phyloP scores from a whole-genome alignment of 2,888 invertebrate genomes.

The Athrips mouffetella region DNA sequence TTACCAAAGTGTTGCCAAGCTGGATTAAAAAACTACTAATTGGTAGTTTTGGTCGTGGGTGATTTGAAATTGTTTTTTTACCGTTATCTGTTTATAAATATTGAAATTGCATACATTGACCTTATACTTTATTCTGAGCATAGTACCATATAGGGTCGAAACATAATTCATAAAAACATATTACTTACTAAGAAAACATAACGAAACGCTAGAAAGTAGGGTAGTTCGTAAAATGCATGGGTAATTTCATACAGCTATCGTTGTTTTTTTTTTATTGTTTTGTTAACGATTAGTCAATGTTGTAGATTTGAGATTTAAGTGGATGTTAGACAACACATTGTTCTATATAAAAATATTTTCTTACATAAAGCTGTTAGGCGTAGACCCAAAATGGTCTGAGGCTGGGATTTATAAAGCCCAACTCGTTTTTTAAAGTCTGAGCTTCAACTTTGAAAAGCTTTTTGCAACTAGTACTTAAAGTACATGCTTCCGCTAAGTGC shows the following conservation, averaged over 20 bases:
- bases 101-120: too few species aligned
- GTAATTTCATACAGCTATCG: constrained; percentile 46
- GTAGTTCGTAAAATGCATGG: constrained; percentile 63
- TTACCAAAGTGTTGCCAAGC: too few species aligned
- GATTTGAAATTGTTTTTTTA: too few species aligned
- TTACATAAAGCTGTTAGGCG: constrained; percentile 31
- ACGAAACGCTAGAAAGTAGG: constrained; percentile 62
- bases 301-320: constrained; percentile 49
- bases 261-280: constrained; percentile 49
- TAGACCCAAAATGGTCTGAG: neutral
- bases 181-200: constrained; percentile 42
- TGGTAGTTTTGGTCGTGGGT: too few species aligned
- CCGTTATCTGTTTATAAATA: too few species aligned
- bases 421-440: too few species aligned
- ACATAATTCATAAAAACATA: constrained; percentile 16
- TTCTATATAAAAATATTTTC: constrained; percentile 40
- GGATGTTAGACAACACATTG: constrained; percentile 34
- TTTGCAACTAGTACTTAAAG: too few species aligned
- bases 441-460: too few species aligned
- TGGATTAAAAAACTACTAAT: neutral
- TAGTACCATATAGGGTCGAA: constrained; percentile 10
- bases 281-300: constrained; percentile 57
- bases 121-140: constrained; percentile 13
- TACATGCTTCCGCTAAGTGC: too few species aligned
- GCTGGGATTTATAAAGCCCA: too few species aligned